Base-by-base conservation (phyloP, 2,113 vertebrate genomes). In the Solenodon paradoxus region DNA sequence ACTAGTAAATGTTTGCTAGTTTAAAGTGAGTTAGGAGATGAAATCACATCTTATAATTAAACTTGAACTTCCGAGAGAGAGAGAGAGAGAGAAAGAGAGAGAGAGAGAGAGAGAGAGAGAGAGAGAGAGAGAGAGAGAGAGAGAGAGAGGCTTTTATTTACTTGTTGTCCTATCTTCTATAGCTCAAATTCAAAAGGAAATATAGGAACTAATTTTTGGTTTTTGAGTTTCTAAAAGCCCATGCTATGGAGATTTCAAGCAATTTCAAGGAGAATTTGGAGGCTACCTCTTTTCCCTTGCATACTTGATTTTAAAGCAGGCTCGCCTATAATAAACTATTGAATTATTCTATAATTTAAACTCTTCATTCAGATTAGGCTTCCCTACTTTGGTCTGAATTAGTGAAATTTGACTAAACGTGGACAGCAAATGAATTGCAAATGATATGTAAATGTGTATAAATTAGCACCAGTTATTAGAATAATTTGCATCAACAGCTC, bases 371-470 rank as follows among this genome's bases (percentile, higher is more conserved):
- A 92, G 72, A 88, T 74, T 47, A 78, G 66, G 55, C 81, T 83
- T 88, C 77, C 72, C 90, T 24, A 81, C 53, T 94, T 95, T 96
- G 94, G 94, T 97, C 90, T 96, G 95, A 96, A 97, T 95, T 95
- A 90, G 94, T 92, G 92, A 97, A 93, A 84, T 97, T 93, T 94
- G 75, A 94, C 87, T 92, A 87, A 95, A 94, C 82, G 88, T 96
- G 97, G 97, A 94, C 94, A 95, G 93, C 84, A 95, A 94, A 84
- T 82, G 95, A 97, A 97, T 95, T 96, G 95, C 94, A 97, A 97
- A 97, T 97, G 95, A 83, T 92, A 96, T 97, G 95, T 81, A 97
- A 97, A 97, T 96, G 95, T 85, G 93, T 90, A 93, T 95, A 96
- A 97, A 97, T 97, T 97, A 97, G 81, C 96, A 96, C 89, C 71